Percentiles rank a stretch among this genome's conserved stretches.
Evolutionary conservation across 2,113 vertebrate genomes (phyloP).

Genomic region (Aspiorhynchus laticeps): DNA sequence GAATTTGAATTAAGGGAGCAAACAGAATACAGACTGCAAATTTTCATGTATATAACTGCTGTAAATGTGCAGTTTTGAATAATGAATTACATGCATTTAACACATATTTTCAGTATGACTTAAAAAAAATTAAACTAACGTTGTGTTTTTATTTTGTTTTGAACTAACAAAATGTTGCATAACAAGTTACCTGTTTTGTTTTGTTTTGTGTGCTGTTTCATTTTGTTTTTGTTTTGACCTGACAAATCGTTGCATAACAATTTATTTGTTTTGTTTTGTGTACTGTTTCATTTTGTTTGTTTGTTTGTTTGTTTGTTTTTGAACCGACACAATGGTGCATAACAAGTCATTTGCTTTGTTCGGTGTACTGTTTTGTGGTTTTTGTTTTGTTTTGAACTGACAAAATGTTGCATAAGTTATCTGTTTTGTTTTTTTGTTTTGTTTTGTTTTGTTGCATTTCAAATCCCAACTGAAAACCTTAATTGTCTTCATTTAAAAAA

Average conservation of each 20-base stretch:
- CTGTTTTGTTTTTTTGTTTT: too few relatives aligned
- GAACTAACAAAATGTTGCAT: background rate
- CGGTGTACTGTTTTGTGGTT: too few relatives aligned
- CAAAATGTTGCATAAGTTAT: background rate
- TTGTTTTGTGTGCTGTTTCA: too few relatives aligned
- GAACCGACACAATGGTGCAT: background rate
- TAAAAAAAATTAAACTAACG: too few relatives aligned
- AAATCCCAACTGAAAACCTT: background rate
- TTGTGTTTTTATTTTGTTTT: background rate
- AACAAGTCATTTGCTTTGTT: too few relatives aligned
- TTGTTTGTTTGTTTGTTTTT: too few relatives aligned
- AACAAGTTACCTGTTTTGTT: background rate
- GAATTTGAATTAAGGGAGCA: too few relatives aligned
- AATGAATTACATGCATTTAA: background rate
- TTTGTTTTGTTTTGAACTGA: background rate
- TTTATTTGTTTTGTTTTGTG: too few relatives aligned
- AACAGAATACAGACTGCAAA: background rate
- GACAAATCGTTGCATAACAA: too few relatives aligned
- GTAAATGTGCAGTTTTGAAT: background rate
- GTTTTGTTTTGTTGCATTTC: background rate
- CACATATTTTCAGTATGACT: background rate
- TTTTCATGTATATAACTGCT: too few relatives aligned
- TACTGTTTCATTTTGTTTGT: too few relatives aligned
- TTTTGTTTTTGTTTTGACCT: too few relatives aligned
- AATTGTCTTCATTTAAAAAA: background rate